These are phyloP conservation scores for Alosa alosa DNA, from an alignment of 2,113 vertebrate genomes.

Conservation along the genomic window DNA sequence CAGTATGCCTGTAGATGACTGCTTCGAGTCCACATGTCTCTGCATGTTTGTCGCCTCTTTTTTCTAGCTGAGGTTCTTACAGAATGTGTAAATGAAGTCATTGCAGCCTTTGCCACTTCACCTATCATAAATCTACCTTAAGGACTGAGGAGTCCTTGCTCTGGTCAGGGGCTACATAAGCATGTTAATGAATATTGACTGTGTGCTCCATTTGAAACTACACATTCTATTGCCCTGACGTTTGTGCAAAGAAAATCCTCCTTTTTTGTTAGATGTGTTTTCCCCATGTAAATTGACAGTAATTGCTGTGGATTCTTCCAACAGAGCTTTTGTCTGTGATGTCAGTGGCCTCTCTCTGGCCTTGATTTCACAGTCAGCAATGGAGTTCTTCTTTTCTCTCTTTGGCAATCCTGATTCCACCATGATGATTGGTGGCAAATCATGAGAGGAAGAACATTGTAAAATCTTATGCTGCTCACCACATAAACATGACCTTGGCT, in stretches of 20 bases:
- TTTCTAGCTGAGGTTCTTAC: not conserved
- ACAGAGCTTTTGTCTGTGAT: not conserved
- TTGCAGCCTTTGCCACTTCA: not conserved
- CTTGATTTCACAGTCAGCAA: not conserved
- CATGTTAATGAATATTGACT: not conserved
- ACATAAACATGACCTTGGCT: not conserved
- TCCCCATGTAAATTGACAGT: not conserved
- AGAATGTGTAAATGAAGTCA: conserved; percentile 18
- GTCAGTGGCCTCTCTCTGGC: not conserved
- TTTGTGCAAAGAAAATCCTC: not conserved
- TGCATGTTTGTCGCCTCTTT: not conserved
- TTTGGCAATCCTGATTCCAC: not conserved
- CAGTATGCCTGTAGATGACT: not conserved
- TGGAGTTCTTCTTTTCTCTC: not conserved
- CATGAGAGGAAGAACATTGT: not conserved
- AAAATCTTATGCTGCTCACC: not conserved
- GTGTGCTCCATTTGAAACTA: not conserved
- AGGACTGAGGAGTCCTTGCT: not conserved
- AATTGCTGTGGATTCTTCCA: not conserved
- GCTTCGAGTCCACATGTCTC: not conserved
- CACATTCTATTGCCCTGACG: not conserved
- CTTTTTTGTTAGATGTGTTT: not conserved
- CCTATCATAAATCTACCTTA: not conserved
- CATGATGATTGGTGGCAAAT: not conserved
- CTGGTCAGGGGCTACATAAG: not conserved